These are phyloP conservation scores for Polyodon spathula DNA, from an alignment of 2,113 vertebrate species.

Conservation along the genomic window DNA sequence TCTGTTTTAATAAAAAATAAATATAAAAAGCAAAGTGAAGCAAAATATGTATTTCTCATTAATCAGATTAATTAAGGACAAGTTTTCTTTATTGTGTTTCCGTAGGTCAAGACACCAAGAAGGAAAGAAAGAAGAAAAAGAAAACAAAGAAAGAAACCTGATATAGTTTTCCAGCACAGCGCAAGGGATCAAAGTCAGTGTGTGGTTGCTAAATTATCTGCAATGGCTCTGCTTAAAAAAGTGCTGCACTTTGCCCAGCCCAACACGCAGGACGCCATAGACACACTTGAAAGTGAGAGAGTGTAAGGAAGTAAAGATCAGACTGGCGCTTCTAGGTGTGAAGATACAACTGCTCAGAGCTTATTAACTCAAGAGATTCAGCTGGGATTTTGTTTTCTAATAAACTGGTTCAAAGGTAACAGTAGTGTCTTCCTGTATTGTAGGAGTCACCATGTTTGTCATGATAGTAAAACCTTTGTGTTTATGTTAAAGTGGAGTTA, in stretches of 20 bases:
- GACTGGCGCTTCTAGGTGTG: not conserved
- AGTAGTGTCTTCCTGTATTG: too few relatives aligned
- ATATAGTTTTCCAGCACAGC: slow-evolving; percentile 8
- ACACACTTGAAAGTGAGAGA: not conserved
- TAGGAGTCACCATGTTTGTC: too few relatives aligned
- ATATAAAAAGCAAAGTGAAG: too few relatives aligned
- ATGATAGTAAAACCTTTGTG: too few relatives aligned
- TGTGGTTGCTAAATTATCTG: slow-evolving; percentile 23
- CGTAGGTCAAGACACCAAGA: slow-evolving; percentile 23
- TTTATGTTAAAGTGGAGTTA: too few relatives aligned
- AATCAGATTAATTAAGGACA: too few relatives aligned
- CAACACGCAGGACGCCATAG: slow-evolving; percentile 3
- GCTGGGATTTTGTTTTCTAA: not conserved
- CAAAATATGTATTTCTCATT: too few relatives aligned
- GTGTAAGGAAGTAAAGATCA: not conserved
- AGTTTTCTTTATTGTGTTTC: not conserved
- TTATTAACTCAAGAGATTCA: not conserved
- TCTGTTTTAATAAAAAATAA: too few relatives aligned
- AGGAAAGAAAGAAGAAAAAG: slow-evolving; percentile 41
- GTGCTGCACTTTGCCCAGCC: slow-evolving; percentile 16
- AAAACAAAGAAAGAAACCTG: slow-evolving; percentile 44
- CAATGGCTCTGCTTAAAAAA: slow-evolving; percentile 33
- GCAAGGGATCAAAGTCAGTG: not conserved
- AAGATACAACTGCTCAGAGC: not conserved
- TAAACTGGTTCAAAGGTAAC: not conserved